phyloP scores from a whole-genome alignment of 2,113 vertebrate species.

The Halcyon malimbica region DNA sequence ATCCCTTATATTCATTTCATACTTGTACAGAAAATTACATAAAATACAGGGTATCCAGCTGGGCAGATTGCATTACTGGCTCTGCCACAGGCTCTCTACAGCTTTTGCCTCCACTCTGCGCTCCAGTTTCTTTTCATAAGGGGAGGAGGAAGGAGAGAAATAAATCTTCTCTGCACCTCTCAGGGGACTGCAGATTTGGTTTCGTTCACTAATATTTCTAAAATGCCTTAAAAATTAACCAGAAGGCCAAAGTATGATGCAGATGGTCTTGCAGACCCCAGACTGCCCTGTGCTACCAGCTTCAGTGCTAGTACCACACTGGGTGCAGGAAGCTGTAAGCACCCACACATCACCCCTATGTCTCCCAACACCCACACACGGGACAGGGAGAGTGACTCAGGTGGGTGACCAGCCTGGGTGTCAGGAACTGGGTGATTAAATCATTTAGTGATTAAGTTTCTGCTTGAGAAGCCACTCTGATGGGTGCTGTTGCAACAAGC shows the following conservation, averaged over 20 bases:
- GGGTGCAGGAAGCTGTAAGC: neutral
- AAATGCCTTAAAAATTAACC: neutral
- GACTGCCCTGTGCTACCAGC: neutral
- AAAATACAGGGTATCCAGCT: neutral
- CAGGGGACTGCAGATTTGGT: neutral
- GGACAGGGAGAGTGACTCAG: neutral
- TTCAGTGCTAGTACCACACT: rapidly evolving
- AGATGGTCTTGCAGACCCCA: neutral
- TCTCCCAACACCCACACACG: neutral
- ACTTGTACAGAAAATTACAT: slow-evolving; percentile 39
- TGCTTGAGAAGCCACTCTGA: neutral
- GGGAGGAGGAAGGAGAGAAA: neutral
- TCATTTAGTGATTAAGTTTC: neutral
- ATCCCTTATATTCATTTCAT: slow-evolving; percentile 29
- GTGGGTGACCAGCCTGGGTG: neutral
- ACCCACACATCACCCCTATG: neutral
- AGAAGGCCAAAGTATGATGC: neutral
- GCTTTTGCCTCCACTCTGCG: neutral
- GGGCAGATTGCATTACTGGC: slow-evolving; percentile 19
- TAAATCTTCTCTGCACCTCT: neutral
- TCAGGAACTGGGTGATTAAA: neutral
- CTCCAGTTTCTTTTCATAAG: neutral
- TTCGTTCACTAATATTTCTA: neutral
- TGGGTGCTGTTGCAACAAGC: rapidly evolving
- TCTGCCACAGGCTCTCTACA: slow-evolving; percentile 1